Evolutionary conservation across 2,888 invertebrate genomes (phyloP).

Genomic region (Eupsilia transversa): DNA sequence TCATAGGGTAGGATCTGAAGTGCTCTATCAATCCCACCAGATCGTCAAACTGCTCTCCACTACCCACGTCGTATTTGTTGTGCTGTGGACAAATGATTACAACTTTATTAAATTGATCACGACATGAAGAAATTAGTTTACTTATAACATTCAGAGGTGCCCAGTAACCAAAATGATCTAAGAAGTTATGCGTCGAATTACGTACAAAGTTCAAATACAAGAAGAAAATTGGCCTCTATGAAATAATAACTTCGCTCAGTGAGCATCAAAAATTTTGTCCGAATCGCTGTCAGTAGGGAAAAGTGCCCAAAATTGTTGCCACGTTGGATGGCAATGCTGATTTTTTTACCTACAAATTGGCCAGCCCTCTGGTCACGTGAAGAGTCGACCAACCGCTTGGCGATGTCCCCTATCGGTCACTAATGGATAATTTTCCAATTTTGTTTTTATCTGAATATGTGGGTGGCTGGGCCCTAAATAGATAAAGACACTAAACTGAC

Average conservation of each 20-base stretch:
- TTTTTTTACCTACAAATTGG: no score
- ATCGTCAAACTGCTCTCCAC: slow-evolving; percentile 97
- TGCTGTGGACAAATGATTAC: slow-evolving; percentile 87
- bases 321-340: no score
- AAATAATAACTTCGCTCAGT: background rate
- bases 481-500: no score
- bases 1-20: slow-evolving; percentile 99
- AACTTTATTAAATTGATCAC: background rate
- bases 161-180: background rate
- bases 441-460: background rate
- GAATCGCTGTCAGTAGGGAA: no score
- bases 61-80: slow-evolving; percentile 98
- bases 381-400: no score
- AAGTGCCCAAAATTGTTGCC: no score
- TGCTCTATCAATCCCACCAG: slow-evolving; percentile 98
- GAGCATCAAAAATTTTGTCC: no score
- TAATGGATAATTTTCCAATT: background rate
- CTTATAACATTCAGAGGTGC: background rate
- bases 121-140: background rate
- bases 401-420: no score
- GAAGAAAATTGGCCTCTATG: background rate
- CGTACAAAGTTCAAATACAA: background rate
- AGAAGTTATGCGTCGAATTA: background rate
- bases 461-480: background rate
- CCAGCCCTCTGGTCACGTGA: no score